phyloP scores from a whole-genome alignment of 1,140 invertebrate genomes.

The Drosophila triauraria region DNA sequence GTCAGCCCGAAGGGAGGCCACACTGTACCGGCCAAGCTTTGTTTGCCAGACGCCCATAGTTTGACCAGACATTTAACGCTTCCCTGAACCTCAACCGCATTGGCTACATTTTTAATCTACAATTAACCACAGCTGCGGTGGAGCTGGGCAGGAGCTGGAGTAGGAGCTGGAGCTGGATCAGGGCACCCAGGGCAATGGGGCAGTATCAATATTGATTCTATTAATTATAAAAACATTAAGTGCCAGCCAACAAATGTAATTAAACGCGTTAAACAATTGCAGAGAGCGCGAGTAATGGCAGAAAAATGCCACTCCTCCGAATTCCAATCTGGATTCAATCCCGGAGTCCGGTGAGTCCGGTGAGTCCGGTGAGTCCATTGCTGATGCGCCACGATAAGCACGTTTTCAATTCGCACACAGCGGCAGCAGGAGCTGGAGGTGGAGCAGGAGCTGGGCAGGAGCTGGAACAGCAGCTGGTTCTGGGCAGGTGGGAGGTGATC shows the following conservation, averaged over 20 bases:
- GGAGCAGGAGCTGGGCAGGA: conserved; percentile 2
- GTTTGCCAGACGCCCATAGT: conserved; percentile 41
- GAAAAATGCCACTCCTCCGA: conserved; percentile 46
- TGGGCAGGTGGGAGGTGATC: conserved; percentile 41
- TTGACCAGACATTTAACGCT: conserved; percentile 83
- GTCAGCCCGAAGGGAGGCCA: neutral
- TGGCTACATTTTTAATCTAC: conserved; percentile 84
- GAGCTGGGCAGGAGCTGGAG: neutral
- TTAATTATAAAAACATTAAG: conserved; percentile 85
- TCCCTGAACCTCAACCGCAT: conserved; percentile 61
- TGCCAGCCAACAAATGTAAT: conserved; percentile 81
- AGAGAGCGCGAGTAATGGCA: conserved; percentile 54
- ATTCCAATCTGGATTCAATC: conserved; percentile 15
- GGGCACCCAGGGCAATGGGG: neutral
- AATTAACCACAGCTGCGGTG: conserved; percentile 79
- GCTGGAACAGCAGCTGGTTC: neutral
- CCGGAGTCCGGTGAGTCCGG: conserved; percentile 18
- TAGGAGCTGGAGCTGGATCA: no score
- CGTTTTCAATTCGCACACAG: conserved; percentile 75
- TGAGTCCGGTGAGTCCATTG: conserved; percentile 42
- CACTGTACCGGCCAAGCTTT: conserved; percentile 2
- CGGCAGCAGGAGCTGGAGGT: conserved; percentile 17
- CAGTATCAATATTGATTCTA: conserved; percentile 84
- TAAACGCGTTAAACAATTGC: conserved; percentile 83
- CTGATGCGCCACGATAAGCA: conserved; percentile 78